A percentile compares a stretch with the other conserved stretches of the same genome.
phyloP scores from a whole-genome alignment of 2,888 invertebrate genomes.

The Scotopteryx bipunctaria region DNA sequence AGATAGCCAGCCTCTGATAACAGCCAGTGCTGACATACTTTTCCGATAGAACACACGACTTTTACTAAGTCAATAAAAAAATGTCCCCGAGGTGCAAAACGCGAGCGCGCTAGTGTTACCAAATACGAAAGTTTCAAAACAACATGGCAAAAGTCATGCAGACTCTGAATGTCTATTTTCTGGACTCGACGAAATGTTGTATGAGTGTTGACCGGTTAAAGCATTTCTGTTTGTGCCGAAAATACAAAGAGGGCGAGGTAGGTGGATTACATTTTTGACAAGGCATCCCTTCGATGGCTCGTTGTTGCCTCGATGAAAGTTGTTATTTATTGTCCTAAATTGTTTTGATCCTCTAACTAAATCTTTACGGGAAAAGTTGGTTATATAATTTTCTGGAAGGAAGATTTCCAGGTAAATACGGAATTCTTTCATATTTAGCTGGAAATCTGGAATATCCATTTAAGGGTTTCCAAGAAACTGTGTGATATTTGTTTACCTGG shows the following conservation, averaged over 20 bases:
- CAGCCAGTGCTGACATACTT: conserved; percentile 65
- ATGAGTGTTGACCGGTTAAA: conserved; percentile 69
- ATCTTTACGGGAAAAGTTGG: conserved; percentile 20
- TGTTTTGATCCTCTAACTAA: conserved; percentile 25
- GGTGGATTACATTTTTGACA: conserved; percentile 25
- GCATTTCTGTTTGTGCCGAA: conserved; percentile 73
- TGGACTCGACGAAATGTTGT: conserved; percentile 72
- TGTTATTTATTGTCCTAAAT: conserved; percentile 30
- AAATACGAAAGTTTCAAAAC: conserved; percentile 6
- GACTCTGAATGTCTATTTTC: conserved; percentile 66
- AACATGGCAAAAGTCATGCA: conserved; percentile 68
- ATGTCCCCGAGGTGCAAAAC: conserved; percentile 20
- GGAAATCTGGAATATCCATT: background rate
- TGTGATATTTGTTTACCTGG: background rate
- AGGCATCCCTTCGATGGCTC: conserved; percentile 12
- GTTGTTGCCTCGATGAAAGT: conserved; percentile 26
- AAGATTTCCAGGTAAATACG: too few relatives aligned
- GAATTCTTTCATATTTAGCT: background rate
- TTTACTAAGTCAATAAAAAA: conserved; percentile 29
- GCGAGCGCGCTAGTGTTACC: conserved; percentile 5
- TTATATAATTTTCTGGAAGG: background rate
- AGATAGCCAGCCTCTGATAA: conserved; percentile 78
- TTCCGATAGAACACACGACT: conserved; percentile 61
- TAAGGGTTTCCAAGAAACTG: background rate
- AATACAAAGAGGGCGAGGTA: conserved; percentile 68